Conservation (phyloP, 2,113 vertebrate species). For the Carassius auratus region DNA sequence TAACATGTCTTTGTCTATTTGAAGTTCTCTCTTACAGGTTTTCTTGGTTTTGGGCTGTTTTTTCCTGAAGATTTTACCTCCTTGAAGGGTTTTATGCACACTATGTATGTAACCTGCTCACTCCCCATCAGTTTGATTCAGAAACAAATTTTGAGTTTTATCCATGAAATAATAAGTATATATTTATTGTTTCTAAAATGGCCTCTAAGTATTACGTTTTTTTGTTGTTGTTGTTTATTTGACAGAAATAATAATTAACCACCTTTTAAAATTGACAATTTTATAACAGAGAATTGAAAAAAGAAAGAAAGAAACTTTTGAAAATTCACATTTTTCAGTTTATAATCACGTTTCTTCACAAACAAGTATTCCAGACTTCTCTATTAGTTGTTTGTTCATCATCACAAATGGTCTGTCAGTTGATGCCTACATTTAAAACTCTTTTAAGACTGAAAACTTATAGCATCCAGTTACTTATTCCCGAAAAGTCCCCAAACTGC, state of each 20-base stretch:
- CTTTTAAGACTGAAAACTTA: neutral
- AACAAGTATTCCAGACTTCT: too few species aligned
- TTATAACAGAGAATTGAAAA: too few species aligned
- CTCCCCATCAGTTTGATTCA: too few species aligned
- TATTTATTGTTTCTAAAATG: neutral
- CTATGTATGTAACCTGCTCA: too few species aligned
- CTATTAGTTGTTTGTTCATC: too few species aligned
- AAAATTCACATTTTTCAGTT: too few species aligned
- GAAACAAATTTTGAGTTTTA: neutral
- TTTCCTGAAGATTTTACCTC: neutral
- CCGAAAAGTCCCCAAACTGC: constrained; percentile 10
- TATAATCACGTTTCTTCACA: too few species aligned
- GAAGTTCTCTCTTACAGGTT: neutral
- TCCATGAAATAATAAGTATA: neutral
- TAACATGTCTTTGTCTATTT: neutral
- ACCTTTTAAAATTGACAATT: too few species aligned
- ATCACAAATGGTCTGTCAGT: neutral
- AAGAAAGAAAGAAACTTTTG: too few species aligned
- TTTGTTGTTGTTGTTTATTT: too few species aligned
- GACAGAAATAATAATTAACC: too few species aligned
- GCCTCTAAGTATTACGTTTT: neutral
- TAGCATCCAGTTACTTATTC: neutral
- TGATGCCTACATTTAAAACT: neutral
- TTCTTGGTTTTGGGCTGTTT: neutral
- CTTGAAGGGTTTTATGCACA: too few species aligned